Evolutionary conservation across 2,113 vertebrate species (phyloP).

Genomic region (Hystrix brachyura): DNA sequence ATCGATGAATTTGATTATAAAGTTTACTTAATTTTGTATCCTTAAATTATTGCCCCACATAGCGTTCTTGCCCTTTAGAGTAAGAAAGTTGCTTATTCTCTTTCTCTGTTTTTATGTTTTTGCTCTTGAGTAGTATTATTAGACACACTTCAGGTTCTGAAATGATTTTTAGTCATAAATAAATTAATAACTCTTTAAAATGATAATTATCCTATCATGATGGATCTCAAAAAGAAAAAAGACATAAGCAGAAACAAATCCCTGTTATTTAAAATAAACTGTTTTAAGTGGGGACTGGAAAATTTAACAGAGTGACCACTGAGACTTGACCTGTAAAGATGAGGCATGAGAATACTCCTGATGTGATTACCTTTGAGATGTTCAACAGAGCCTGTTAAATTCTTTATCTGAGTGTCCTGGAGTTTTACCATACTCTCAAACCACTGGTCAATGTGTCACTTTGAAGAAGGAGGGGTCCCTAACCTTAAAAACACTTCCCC

Average conservation of each 20-base stretch:
- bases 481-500: not conserved
- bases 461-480: not conserved
- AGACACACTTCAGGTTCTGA: not conserved
- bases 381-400: not conserved
- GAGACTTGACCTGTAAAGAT: not conserved
- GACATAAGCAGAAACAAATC: not conserved
- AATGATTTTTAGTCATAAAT: not conserved
- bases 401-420: not conserved
- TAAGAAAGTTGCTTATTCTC: not conserved
- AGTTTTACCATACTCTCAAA: not conserved
- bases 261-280: not conserved
- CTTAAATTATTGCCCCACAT: not conserved
- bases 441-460: not conserved
- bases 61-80: not conserved
- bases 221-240: not conserved
- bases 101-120: not conserved
- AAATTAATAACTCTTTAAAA: not conserved
- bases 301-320: not conserved
- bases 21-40: not conserved
- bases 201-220: not conserved
- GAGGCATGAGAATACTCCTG: too few species aligned
- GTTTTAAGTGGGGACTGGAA: not conserved
- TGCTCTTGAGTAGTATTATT: not conserved
- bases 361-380: not conserved
- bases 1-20: not conserved